These are phyloP conservation scores for Tyrannus savana DNA, from an alignment of 2,113 vertebrate genomes.

Conservation along the genomic window DNA sequence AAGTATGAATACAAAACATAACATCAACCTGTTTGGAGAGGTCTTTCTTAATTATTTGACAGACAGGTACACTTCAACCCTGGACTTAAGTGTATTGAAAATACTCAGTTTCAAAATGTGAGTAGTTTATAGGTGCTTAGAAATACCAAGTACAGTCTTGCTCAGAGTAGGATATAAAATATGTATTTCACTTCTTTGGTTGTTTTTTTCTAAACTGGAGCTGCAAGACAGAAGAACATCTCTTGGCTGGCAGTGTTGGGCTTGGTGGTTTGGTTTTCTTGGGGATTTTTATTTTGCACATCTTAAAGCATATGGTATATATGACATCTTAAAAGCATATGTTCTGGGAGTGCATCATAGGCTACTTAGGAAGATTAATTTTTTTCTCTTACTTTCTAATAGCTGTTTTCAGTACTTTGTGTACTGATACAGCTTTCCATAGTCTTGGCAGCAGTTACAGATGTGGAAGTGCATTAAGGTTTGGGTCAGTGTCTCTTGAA, in stretches of 20 bases:
- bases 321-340: neutral
- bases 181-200: rapidly evolving
- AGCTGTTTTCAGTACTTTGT: neutral
- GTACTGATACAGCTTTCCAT: neutral
- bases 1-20: neutral
- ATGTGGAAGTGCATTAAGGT: neutral
- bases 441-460: neutral
- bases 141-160: neutral
- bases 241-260: neutral
- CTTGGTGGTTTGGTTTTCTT: neutral
- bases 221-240: neutral
- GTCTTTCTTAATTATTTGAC: neutral
- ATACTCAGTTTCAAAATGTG: neutral
- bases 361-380: neutral
- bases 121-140: neutral
- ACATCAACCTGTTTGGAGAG: neutral
- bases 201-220: neutral
- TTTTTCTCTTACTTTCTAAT: neutral
- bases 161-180: neutral
- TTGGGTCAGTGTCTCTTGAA: neutral
- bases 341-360: neutral
- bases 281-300: rapidly evolving
- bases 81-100: neutral
- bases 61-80: neutral
- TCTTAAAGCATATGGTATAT: neutral